These are phyloP conservation scores for Clarias laeviceps DNA, from an alignment of 2,797 vertebrate genomes.

Conservation along the genomic window DNA sequence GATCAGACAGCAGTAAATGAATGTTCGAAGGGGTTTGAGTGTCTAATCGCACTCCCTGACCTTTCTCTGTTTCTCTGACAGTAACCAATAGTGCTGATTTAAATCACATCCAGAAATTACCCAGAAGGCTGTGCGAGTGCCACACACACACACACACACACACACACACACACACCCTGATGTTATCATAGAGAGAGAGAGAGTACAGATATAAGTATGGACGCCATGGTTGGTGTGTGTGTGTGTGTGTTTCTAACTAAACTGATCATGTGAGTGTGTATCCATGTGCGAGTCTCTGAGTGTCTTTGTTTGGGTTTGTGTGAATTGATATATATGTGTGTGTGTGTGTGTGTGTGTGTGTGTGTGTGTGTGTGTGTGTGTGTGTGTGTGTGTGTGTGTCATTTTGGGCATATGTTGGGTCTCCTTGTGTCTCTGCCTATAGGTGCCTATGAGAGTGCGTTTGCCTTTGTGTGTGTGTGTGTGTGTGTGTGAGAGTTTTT, in stretches of 20 bases:
- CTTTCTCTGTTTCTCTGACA: slow-evolving; percentile 21
- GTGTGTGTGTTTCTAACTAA: too few relatives aligned
- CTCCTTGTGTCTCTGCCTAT: too few relatives aligned
- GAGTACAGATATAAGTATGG: not conserved
- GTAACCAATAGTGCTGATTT: slow-evolving; percentile 7
- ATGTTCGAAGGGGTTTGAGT: slow-evolving; percentile 8
- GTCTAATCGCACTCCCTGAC: slow-evolving; percentile 21
- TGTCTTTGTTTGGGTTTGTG: not conserved
- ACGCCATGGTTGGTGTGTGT: not conserved
- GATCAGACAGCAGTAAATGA: slow-evolving; percentile 26
- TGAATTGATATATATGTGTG: not conserved
- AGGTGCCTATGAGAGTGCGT: too few relatives aligned
- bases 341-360: not conserved
- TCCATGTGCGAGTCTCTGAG: not conserved
- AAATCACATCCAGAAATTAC: slow-evolving; percentile 14
- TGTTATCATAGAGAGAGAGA: slow-evolving; percentile 24
- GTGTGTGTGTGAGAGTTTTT: too few relatives aligned
- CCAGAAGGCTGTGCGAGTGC: not conserved
- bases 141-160: not conserved
- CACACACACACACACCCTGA: not conserved
- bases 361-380: not conserved
- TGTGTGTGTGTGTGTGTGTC: too few relatives aligned
- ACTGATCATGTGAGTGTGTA: slow-evolving; percentile 1
- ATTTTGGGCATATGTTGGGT: not conserved
- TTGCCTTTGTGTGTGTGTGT: too few relatives aligned